Conservation (phyloP, 1,140 invertebrate genomes). For the Cotesia glomerata region DNA sequence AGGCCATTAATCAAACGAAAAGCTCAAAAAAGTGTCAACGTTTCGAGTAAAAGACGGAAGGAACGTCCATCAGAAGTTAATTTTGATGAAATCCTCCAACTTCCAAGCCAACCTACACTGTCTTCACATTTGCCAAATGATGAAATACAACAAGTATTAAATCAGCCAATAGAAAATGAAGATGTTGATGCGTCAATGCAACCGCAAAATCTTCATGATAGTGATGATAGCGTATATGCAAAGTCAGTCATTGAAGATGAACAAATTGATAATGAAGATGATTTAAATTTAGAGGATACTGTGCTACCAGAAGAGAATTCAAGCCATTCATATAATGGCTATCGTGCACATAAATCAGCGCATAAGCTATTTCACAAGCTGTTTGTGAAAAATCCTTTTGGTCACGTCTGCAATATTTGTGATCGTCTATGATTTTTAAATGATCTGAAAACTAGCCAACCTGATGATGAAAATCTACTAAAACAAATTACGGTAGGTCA, state of each 20-base stretch:
- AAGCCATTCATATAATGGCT: not conserved
- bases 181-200: too few relatives aligned
- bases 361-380: constrained; percentile 13
- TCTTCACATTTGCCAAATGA: not conserved
- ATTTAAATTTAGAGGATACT: not conserved
- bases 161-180: too few relatives aligned
- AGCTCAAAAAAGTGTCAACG: not conserved
- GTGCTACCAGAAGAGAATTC: not conserved
- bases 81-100: not conserved
- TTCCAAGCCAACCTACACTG: not conserved
- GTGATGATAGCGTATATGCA: too few relatives aligned
- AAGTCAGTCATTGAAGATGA: too few relatives aligned
- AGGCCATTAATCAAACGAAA: not conserved
- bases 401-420: constrained; percentile 5
- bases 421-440: constrained; percentile 17
- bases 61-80: not conserved
- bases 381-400: constrained; percentile 12
- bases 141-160: not conserved
- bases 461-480: not conserved
- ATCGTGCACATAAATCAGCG: not conserved
- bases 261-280: not conserved
- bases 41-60: not conserved
- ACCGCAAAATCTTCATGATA: too few relatives aligned
- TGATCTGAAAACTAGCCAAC: not conserved
- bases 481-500: constrained; percentile 6